These are phyloP conservation scores for Hoplodrina ambigua DNA, from an alignment of 2,888 invertebrate genomes.

Conservation along the genomic window DNA sequence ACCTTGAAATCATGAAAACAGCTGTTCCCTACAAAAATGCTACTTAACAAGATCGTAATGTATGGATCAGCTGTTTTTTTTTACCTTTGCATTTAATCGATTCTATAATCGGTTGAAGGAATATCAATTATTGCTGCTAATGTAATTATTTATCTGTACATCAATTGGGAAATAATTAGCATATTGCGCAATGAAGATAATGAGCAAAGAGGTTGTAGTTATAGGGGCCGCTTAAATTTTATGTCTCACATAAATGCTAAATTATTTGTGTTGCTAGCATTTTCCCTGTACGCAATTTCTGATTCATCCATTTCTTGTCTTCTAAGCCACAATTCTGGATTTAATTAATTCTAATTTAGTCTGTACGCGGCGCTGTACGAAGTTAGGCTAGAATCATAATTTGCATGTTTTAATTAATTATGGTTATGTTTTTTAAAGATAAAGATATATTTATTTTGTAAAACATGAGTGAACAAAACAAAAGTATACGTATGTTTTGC, in stretches of 20 bases:
- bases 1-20: too few relatives aligned
- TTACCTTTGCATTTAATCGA: too few relatives aligned
- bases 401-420: neutral
- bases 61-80: too few relatives aligned
- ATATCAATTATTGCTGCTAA: too few relatives aligned
- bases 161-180: neutral
- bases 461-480: too few relatives aligned
- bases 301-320: neutral
- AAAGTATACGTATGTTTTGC: too few relatives aligned
- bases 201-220: neutral
- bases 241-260: neutral
- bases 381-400: neutral
- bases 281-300: neutral
- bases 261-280: neutral
- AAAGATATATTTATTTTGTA: neutral
- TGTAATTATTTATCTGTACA: too few relatives aligned
- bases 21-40: too few relatives aligned
- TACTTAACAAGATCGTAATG: too few relatives aligned
- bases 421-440: neutral
- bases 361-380: conserved; percentile 18
- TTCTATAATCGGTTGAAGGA: too few relatives aligned
- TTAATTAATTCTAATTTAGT: neutral
- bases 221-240: neutral
- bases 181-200: neutral
- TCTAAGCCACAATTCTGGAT: neutral